A percentile compares a stretch with the other conserved stretches of the same genome.
Evolutionary conservation across 2,113 vertebrate species (phyloP).

Genomic region (Okapia johnstoni): DNA sequence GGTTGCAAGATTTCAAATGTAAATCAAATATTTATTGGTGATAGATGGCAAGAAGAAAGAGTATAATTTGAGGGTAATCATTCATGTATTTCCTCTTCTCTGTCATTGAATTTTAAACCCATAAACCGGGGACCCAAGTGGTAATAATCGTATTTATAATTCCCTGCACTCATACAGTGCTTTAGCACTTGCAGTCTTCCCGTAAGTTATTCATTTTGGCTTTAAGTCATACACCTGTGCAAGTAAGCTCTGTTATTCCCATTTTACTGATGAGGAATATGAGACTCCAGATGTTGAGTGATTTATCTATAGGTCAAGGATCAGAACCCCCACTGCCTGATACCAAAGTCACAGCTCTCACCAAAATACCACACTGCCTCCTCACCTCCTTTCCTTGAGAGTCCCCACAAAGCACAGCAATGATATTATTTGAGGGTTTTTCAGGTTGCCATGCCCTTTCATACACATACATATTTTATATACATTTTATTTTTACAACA

Average conservation of each 20-base stretch:
- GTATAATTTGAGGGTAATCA: conserved; percentile 32
- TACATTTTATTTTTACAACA: background rate
- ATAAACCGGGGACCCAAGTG: background rate
- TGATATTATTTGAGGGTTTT: background rate
- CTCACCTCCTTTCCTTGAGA: background rate
- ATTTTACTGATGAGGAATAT: background rate
- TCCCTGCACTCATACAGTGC: background rate
- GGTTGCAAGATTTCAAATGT: conserved; percentile 42
- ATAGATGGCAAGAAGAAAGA: conserved; percentile 47
- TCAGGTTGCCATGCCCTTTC: background rate
- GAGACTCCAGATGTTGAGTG: background rate
- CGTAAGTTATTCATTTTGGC: background rate
- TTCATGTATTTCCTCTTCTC: conserved; percentile 9
- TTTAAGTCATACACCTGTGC: background rate
- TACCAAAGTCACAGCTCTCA: background rate
- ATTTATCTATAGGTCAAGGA: background rate
- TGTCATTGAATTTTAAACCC: conserved; percentile 21
- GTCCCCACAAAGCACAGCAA: background rate
- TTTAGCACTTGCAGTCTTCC: background rate
- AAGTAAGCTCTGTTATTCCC: background rate
- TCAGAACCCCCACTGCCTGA: background rate
- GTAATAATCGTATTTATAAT: conserved; percentile 30
- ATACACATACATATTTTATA: background rate
- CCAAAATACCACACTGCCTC: background rate
- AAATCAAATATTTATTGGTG: conserved; percentile 58